A percentile compares a stretch with the other conserved stretches of the same genome.
phyloP scores from a whole-genome alignment of 1,140 invertebrate genomes.

The Penaeus japonicus region DNA sequence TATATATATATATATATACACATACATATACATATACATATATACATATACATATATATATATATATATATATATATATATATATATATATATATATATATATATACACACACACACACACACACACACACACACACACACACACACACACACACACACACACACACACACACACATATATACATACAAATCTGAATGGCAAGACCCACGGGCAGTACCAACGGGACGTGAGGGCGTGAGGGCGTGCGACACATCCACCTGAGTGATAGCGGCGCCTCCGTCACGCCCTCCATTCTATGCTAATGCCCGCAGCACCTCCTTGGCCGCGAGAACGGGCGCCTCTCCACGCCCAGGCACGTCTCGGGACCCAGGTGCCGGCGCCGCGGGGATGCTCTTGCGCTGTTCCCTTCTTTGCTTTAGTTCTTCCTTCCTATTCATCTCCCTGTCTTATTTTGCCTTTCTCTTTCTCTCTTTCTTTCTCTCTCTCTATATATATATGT shows the following conservation, averaged over 20 bases:
- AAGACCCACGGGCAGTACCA: too few relatives aligned
- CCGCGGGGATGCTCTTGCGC: too few relatives aligned
- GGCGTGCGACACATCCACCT: too few relatives aligned
- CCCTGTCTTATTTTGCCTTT: neutral
- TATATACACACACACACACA: neutral
- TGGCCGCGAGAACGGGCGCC: too few relatives aligned
- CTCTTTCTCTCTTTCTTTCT: neutral
- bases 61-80: neutral
- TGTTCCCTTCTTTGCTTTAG: neutral
- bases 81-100: neutral
- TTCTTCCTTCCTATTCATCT: neutral
- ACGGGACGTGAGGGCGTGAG: too few relatives aligned
- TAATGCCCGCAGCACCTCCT: too few relatives aligned
- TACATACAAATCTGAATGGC: too few relatives aligned
- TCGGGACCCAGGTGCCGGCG: neutral
- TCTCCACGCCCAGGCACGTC: neutral
- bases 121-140: neutral
- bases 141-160: neutral
- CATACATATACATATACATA: neutral
- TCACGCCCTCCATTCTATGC: too few relatives aligned
- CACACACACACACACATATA: neutral
- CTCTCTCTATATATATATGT: neutral
- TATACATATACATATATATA: neutral
- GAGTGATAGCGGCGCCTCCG: too few relatives aligned
- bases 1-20: neutral